Evolutionary conservation across 2,888 invertebrate species (phyloP).

Genomic region (Sinelater perroti): DNA sequence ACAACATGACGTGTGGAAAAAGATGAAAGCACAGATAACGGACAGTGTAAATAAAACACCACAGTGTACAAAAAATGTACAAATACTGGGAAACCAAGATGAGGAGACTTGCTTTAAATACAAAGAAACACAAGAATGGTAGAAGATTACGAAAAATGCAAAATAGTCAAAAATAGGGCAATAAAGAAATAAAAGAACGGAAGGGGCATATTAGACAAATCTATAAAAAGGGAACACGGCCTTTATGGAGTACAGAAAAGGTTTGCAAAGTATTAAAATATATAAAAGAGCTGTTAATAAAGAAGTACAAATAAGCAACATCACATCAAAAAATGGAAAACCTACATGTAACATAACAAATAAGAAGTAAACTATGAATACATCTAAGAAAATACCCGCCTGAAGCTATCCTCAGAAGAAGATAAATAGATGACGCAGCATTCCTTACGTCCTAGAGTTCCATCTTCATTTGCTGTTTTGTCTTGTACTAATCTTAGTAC

Average conservation of each 20-base stretch:
- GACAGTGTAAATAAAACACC: background rate
- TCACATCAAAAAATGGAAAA: conserved; percentile 7
- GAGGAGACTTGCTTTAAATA: background rate
- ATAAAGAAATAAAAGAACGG: background rate
- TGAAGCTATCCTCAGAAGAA: background rate
- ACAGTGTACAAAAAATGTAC: conserved; percentile 1
- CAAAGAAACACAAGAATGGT: background rate
- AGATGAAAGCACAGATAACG: conserved; percentile 3
- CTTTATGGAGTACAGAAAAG: conserved; percentile 4
- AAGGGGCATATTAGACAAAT: background rate
- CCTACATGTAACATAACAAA: conserved; percentile 3
- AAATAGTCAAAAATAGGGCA: background rate
- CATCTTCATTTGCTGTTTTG: too few species aligned
- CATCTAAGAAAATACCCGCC: background rate
- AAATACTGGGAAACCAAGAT: background rate
- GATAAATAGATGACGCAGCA: too few species aligned
- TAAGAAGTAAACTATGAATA: background rate
- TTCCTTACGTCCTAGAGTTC: too few species aligned
- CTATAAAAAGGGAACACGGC: conserved; percentile 1
- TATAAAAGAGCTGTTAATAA: background rate
- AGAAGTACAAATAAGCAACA: conserved; percentile 8
- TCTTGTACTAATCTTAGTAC: too few species aligned
- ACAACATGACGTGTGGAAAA: conserved; percentile 1
- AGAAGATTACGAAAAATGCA: background rate
- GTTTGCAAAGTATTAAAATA: background rate